Conservation (phyloP, 2,888 invertebrate genomes). For the Octodonta nipae region DNA sequence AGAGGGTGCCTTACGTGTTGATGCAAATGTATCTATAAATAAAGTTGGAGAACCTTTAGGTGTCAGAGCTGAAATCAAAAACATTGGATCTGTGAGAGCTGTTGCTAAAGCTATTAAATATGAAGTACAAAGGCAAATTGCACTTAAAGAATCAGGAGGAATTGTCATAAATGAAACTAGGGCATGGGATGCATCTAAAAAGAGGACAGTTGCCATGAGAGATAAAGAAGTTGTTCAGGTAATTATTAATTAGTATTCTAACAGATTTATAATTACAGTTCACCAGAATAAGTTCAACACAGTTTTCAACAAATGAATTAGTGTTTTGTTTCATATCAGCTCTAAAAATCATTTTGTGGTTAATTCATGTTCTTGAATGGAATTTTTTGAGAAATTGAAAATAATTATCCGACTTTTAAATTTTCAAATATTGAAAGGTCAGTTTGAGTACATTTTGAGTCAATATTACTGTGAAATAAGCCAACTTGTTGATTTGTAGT, state of each 20-base stretch:
- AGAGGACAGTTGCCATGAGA: slow-evolving; percentile 78
- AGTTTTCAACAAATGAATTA: too few species aligned
- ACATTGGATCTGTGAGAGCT: slow-evolving; percentile 79
- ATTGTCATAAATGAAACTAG: slow-evolving; percentile 77
- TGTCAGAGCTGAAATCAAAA: slow-evolving; percentile 85
- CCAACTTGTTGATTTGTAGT: too few species aligned
- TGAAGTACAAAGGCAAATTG: slow-evolving; percentile 77
- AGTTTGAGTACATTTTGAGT: too few species aligned
- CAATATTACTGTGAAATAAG: too few species aligned
- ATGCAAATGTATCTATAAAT: slow-evolving; percentile 90
- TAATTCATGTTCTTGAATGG: too few species aligned
- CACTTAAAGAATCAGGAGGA: slow-evolving; percentile 54
- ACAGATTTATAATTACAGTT: slow-evolving; percentile 35
- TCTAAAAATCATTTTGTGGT: too few species aligned
- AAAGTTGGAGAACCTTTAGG: slow-evolving; percentile 59
- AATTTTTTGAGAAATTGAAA: too few species aligned
- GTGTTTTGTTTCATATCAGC: too few species aligned
- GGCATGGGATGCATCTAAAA: slow-evolving; percentile 62
- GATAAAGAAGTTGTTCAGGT: slow-evolving; percentile 87
- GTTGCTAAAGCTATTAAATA: slow-evolving; percentile 75
- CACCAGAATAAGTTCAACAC: slow-evolving; percentile 4
- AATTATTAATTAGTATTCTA: slow-evolving; percentile 8
- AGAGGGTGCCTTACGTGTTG: slow-evolving; percentile 90
- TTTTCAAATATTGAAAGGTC: too few species aligned
- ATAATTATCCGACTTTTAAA: too few species aligned